Evolutionary conservation across 1,140 invertebrate species (phyloP).

Genomic region (Aphis craccivora): DNA sequence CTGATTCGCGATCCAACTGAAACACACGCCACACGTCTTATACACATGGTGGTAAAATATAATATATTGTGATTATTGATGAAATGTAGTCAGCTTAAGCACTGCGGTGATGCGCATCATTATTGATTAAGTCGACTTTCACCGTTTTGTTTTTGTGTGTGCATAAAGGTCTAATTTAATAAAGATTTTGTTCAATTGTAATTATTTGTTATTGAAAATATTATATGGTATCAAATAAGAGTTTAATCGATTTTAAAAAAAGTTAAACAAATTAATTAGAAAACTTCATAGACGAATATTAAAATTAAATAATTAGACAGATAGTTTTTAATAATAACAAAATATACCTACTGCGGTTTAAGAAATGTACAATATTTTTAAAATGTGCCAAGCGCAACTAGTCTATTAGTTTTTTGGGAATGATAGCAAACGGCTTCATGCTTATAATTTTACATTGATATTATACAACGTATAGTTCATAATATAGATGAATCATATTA

Average conservation of each 20-base stretch:
- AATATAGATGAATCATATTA: too few species aligned
- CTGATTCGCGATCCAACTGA: constrained; percentile 46
- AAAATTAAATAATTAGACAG: too few species aligned
- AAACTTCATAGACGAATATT: background rate
- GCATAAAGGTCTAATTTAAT: background rate
- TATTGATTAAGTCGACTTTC: background rate
- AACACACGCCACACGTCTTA: background rate
- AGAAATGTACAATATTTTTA: background rate
- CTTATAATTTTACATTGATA: too few species aligned
- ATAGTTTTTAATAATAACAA: background rate
- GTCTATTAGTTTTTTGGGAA: background rate
- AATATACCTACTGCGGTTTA: too few species aligned
- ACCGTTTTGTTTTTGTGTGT: background rate
- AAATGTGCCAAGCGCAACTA: background rate
- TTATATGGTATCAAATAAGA: too few species aligned
- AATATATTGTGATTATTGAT: background rate
- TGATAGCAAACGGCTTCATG: too few species aligned
- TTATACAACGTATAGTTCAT: too few species aligned
- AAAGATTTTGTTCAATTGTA: background rate
- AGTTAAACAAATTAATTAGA: background rate
- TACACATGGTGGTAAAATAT: background rate
- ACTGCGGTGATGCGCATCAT: background rate
- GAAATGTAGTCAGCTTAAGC: background rate
- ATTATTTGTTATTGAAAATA: background rate
- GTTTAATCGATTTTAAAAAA: too few species aligned